These are phyloP conservation scores for Heterohyrax brucei DNA, from an alignment of 2,797 vertebrate genomes.

Conservation along the genomic window DNA sequence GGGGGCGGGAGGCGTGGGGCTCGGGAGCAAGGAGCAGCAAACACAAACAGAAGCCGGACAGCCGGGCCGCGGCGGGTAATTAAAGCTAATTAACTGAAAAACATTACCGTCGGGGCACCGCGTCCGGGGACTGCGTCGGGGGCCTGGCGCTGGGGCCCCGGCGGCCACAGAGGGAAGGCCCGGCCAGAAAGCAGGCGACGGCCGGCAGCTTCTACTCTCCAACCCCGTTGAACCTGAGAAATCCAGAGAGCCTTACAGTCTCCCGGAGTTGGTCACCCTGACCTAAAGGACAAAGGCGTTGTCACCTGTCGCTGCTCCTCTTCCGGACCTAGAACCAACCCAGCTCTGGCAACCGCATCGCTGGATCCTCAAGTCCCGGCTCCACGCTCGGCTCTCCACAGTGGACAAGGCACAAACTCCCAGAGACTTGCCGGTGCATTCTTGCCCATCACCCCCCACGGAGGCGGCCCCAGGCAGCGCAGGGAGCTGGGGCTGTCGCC, in stretches of 20 bases:
- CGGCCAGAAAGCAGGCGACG: not conserved
- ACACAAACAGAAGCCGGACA: conserved; percentile 67
- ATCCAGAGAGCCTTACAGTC: not conserved
- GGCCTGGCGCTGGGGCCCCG: not conserved
- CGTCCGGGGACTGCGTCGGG: conserved; percentile 54
- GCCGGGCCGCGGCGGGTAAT: conserved; percentile 66
- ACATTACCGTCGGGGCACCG: conserved; percentile 1
- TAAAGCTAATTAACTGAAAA: conserved; percentile 79
- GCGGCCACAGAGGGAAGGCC: not conserved
- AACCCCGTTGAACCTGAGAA: not conserved
- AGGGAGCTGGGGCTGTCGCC: not conserved
- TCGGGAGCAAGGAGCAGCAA: conserved; percentile 61
- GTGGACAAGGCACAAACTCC: not conserved
- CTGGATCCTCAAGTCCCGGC: not conserved
- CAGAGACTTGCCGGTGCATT: not conserved
- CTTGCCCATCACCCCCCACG: not conserved
- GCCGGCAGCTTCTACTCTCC: not conserved
- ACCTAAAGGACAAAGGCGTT: not conserved
- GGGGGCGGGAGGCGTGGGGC: conserved; percentile 24
- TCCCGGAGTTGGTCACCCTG: not conserved
- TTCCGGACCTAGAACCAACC: not conserved
- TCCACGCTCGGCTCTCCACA: not conserved
- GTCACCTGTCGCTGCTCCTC: conserved; percentile 68
- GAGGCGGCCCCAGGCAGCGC: not conserved
- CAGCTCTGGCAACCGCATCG: not conserved